These are phyloP conservation scores for Trematomus bernacchii DNA, from an alignment of 2,797 vertebrate genomes.

Conservation along the genomic window DNA sequence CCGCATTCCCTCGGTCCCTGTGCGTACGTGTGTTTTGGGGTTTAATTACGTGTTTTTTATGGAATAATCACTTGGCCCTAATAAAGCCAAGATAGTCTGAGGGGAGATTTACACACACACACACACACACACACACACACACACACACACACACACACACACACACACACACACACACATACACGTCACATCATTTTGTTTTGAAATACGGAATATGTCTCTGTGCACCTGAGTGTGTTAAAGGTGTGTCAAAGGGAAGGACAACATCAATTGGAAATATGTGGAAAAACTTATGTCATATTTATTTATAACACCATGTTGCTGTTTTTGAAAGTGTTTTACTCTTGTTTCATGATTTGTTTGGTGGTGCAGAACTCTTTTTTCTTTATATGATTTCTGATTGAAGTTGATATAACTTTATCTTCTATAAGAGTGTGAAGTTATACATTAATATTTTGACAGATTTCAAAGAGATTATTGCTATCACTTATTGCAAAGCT, in stretches of 20 bases:
- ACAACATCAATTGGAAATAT: not conserved
- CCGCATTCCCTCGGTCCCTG: conserved; percentile 25
- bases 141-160: conserved; percentile 11
- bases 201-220: not conserved
- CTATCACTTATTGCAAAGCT: not conserved
- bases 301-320: not conserved
- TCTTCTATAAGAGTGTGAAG: not conserved
- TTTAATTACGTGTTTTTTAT: conserved; percentile 70
- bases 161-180: conserved; percentile 11
- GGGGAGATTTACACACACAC: conserved; percentile 34
- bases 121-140: conserved; percentile 9
- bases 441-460: not conserved
- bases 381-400: not conserved
- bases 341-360: not conserved
- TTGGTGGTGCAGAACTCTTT: not conserved
- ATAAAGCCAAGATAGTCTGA: conserved; percentile 60
- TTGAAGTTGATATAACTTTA: not conserved
- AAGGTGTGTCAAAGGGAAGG: not conserved
- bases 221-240: not conserved
- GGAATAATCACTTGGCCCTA: conserved; percentile 64
- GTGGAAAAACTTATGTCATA: not conserved
- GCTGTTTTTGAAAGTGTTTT: not conserved
- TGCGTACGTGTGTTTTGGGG: conserved; percentile 54
- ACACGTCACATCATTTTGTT: not conserved
- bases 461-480: not conserved